A percentile compares a stretch with the other conserved stretches of the same genome.
Evolutionary conservation across 2,113 vertebrate genomes (phyloP).

Genomic region (Plectropomus leopardus): DNA sequence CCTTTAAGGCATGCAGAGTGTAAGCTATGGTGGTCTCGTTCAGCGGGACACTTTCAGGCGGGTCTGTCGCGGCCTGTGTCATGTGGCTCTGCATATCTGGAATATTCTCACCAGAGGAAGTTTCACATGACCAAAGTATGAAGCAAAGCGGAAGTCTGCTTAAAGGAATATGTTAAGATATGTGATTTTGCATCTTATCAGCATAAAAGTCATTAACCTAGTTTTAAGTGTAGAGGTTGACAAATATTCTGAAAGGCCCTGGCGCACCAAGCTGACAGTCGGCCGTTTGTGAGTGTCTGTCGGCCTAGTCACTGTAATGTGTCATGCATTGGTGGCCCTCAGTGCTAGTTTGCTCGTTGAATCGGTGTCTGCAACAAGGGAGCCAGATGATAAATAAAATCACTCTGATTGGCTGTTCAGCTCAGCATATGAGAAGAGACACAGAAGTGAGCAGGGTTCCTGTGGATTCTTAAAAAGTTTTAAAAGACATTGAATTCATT

Average conservation of each 20-base stretch:
- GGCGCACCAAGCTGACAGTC: no score
- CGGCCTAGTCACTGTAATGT: no score
- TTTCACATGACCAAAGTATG: not conserved
- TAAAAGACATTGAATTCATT: no score
- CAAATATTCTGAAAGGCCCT: not conserved
- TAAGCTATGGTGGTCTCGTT: conserved; percentile 35
- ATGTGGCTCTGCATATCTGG: conserved; percentile 6
- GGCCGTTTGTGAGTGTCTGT: no score
- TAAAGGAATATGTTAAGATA: not conserved
- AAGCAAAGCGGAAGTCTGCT: not conserved
- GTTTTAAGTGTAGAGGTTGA: not conserved
- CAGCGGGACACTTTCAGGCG: conserved; percentile 31
- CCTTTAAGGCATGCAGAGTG: conserved; percentile 39
- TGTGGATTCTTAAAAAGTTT: no score
- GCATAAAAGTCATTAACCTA: not conserved
- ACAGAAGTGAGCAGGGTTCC: no score
- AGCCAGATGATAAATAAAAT: no score
- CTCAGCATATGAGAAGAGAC: no score
- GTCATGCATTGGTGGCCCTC: no score
- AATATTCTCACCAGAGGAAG: not conserved
- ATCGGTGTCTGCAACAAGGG: no score
- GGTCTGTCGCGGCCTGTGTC: not conserved
- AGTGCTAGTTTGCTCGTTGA: no score
- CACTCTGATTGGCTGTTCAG: no score
- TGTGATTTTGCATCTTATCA: not conserved